phyloP scores from a whole-genome alignment of 2,888 invertebrate species.

The Tetropium fuscum region DNA sequence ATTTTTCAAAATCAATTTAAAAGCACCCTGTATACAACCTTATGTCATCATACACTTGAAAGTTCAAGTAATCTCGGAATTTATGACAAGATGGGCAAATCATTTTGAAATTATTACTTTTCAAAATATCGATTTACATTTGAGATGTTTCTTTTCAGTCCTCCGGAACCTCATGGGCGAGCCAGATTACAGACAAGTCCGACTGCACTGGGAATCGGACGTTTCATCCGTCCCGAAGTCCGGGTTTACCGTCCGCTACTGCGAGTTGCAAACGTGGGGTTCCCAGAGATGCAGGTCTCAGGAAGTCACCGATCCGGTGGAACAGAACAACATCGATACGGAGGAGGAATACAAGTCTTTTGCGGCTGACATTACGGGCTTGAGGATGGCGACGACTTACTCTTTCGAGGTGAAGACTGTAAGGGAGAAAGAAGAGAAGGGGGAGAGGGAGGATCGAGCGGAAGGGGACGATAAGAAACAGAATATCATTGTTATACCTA shows the following conservation, averaged over 20 bases:
- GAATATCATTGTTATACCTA: slow-evolving; percentile 80
- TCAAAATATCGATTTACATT: no score
- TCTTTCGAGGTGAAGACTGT: slow-evolving; percentile 80
- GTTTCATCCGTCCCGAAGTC: slow-evolving; percentile 65
- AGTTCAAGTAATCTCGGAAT: no score
- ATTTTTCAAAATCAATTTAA: no score
- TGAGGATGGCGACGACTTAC: slow-evolving; percentile 86
- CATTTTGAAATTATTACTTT: no score
- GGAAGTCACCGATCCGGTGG: slow-evolving; percentile 50
- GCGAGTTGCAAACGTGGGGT: slow-evolving; percentile 85
- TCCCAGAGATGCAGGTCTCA: slow-evolving; percentile 78
- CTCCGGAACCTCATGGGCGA: slow-evolving; percentile 74
- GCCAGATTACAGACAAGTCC: slow-evolving; percentile 75
- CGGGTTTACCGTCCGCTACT: slow-evolving; percentile 80
- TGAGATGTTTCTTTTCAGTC: slow-evolving; percentile 64
- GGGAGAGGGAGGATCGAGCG: slow-evolving; percentile 63
- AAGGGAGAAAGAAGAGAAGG: slow-evolving; percentile 67
- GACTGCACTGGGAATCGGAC: slow-evolving; percentile 74
- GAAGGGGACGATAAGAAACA: slow-evolving; percentile 68
- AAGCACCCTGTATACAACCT: no score
- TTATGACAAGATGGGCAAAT: no score
- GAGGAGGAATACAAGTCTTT: slow-evolving; percentile 66
- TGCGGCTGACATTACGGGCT: slow-evolving; percentile 74
- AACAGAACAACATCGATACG: slow-evolving; percentile 47
- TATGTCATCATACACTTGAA: no score